Evolutionary conservation across 2,113 vertebrate species (phyloP).

Genomic region (Dipodomys spectabilis): DNA sequence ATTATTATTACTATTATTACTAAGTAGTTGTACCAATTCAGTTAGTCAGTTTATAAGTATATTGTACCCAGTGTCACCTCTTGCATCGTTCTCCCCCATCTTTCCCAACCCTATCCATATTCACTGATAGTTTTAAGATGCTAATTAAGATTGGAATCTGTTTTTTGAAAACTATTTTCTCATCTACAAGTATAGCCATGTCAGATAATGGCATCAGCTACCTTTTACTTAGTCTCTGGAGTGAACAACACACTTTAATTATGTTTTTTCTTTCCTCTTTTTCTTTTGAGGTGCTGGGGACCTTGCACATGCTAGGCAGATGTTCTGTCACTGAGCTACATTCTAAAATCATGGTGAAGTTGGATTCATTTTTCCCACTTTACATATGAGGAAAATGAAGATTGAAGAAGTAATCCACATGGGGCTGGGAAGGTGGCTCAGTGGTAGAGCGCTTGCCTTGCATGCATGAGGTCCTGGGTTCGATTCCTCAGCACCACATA

Average conservation of each 20-base stretch:
- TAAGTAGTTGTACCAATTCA: too few species aligned
- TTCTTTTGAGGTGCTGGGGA: too few species aligned
- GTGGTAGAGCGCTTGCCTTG: too few species aligned
- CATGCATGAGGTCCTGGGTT: too few species aligned
- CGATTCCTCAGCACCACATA: too few species aligned
- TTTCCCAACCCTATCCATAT: background rate
- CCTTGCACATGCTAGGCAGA: too few species aligned
- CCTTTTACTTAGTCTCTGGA: background rate
- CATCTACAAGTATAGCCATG: background rate
- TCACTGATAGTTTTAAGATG: constrained; percentile 50
- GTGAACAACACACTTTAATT: background rate
- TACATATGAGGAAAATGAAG: constrained; percentile 38
- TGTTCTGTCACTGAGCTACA: background rate
- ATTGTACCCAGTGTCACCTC: too few species aligned
- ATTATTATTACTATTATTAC: too few species aligned
- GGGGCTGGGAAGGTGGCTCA: too few species aligned
- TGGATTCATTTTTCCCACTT: constrained; percentile 43
- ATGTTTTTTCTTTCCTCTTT: constrained; percentile 4
- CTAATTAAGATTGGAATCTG: background rate
- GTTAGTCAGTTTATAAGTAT: too few species aligned
- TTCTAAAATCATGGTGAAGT: constrained; percentile 54
- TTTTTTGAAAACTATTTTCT: background rate
- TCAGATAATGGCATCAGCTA: background rate
- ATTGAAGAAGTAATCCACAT: constrained; percentile 53
- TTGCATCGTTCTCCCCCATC: too few species aligned